Percentiles rank a stretch among this genome's conserved stretches.
Evolutionary conservation across 2,113 vertebrate genomes (phyloP).

Genomic region (Menidia beryllina): DNA sequence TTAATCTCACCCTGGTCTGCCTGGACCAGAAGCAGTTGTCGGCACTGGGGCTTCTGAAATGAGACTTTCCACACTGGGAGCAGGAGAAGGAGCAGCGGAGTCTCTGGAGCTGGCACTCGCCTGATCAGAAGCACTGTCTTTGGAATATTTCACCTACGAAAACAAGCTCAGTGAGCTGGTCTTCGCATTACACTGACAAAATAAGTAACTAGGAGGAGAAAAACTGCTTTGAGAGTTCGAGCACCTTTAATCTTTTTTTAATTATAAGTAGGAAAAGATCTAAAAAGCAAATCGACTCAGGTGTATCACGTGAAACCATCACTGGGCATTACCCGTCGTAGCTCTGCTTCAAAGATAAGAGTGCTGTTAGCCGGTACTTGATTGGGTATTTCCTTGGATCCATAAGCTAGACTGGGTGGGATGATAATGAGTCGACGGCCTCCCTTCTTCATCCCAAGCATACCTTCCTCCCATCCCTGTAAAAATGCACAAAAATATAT

Average conservation of each 20-base stretch:
- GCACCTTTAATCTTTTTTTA: too few relatives aligned
- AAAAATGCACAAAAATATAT: constrained; percentile 7
- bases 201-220: not conserved
- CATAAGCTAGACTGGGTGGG: constrained; percentile 86
- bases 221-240: not conserved
- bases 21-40: constrained; percentile 74
- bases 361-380: constrained; percentile 87
- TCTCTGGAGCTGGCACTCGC: constrained; percentile 84
- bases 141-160: constrained; percentile 89
- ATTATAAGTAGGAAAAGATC: not conserved
- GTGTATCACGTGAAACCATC: too few relatives aligned
- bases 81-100: constrained; percentile 87
- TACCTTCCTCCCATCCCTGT: constrained; percentile 96
- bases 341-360: constrained; percentile 89
- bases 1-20: constrained; percentile 84
- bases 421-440: constrained; percentile 87
- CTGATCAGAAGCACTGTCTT: constrained; percentile 84
- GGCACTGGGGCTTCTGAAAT: constrained; percentile 76
- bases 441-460: constrained; percentile 92
- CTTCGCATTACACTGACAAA: not conserved
- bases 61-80: constrained; percentile 82
- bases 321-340: constrained; percentile 84
- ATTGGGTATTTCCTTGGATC: constrained; percentile 86
- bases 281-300: not conserved
- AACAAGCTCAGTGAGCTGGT: not conserved